Evolutionary conservation across 1,140 invertebrate species (phyloP), one percentile per base, ranked within the genome.

Genomic region (Dreissena polymorpha): DNA sequence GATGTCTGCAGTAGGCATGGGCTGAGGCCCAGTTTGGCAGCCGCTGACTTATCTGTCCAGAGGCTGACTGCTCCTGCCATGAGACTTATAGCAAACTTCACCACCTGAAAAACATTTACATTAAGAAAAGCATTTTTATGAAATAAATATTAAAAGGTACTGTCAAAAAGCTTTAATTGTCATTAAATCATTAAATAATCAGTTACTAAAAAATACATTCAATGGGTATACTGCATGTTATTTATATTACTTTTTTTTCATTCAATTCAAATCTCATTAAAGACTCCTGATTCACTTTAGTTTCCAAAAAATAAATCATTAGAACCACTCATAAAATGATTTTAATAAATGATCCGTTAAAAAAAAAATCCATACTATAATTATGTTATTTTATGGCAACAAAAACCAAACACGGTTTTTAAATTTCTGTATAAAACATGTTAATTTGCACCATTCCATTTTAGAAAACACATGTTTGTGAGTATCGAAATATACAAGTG

Each of bases 31-130:
- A 83, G 18, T 10, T 29, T 25, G 25, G 53, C 72, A 18, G 12
- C 10, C 12, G 67, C 29, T 21, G 29, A 39, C 23, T 27, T 60
- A 14, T 25, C 18, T 8, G 67, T 77, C 81, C 81, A 83, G 13
- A 71, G n/a, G 76, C 73, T 76, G 14, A 83, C 13, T 10, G 81
- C 73, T 60, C 65, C 53, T 18, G 81, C 81, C 8, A 83, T 70
- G 5, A 76, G 23, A 55, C 23, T 77, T 18, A 83, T 67, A 8
- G 57, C 29, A 55, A 69, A 83, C 21, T 25, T 71, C 25, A 69
- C 63, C 6, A 77, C 29, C 81, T 83, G 73, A 39, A 83, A 73
- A 73, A 60, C 12, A 60, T 23, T 6, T n/a, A 60, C 6, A 23
- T 6, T 18, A n/a, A 10, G 6, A 23, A n/a, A 23, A 60, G 21